Base-by-base conservation (phyloP, 2,797 vertebrate genomes). In the Perodicticus potto region DNA sequence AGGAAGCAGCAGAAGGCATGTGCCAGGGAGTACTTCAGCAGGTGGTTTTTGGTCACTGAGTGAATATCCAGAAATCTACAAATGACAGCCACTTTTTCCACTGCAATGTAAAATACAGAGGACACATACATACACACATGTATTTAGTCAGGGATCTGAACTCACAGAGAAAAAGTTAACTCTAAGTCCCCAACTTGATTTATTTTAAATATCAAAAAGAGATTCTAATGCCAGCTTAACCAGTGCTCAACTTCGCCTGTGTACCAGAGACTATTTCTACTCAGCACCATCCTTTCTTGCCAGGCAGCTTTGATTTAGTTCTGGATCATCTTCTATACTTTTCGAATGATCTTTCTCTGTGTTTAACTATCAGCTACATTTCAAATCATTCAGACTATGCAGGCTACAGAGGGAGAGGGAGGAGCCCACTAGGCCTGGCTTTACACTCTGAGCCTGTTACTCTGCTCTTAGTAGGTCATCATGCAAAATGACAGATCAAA, bases 1-100 rank as follows among this genome's bases (percentile, higher is more conserved):
- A 99, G 98, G 96, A 99, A 99, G 98, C 99, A 99, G 98, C 99
- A 99, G 98, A 99, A 99, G 40, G 99, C 99, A 1, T 99, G 99
- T 13, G 99, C 99, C 98, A 99, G 97, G 0, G 99, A 99, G 86
- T 99, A 99, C 97, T 99, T 99, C 95, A 99, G 98, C 87, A 99
- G 94, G 97, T 99, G 99, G 98, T 99, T 99, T 98, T 99, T 99
- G 25, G 99, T 99, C 97, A 99, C 99, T 0, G 99, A 99, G 27
- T 99, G 98, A 81, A 99, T 99, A 98, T 99, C 99, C 99, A 99
- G 98, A 98, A 99, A 99, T 23, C 99, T 99, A 97, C 99, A 99
- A 94, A 99, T 98, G 20, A 99, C 99, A 0, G 99, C 99, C 32
- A 99, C 99, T 95, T 99, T 99, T 98, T 99, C 99, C 93, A 99